Conservation (phyloP, 1,140 invertebrate genomes). For the Anoplolepis gracilipes region DNA sequence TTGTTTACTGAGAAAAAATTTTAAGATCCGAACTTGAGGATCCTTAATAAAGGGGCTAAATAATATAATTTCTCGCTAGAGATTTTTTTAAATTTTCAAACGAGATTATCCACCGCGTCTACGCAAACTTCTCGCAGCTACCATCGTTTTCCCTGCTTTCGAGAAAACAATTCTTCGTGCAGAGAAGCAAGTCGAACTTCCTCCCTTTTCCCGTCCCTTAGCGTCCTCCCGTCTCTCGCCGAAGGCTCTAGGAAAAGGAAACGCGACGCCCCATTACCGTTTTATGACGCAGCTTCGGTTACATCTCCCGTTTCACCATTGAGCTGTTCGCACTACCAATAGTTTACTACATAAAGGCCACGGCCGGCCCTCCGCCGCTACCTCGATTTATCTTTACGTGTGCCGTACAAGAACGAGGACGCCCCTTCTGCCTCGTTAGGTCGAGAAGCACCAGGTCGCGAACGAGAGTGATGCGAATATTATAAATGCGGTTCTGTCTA, state of each 20-base stretch:
- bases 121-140: neutral
- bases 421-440: slow-evolving; percentile 51
- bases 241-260: slow-evolving; percentile 80
- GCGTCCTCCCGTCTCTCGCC: slow-evolving; percentile 58
- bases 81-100: neutral
- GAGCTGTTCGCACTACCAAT: slow-evolving; percentile 84
- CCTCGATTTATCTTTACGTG: slow-evolving; percentile 75
- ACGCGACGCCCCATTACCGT: slow-evolving; percentile 85
- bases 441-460: neutral
- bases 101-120: neutral
- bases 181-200: slow-evolving; percentile 35
- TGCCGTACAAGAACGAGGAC: slow-evolving; percentile 43
- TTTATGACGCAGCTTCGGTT: slow-evolving; percentile 84
- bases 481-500: neutral
- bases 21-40: neutral
- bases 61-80: neutral
- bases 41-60: neutral
- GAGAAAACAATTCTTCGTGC: slow-evolving; percentile 55
- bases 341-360: slow-evolving; percentile 82
- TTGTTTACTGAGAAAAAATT: neutral
- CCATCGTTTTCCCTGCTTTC: neutral
- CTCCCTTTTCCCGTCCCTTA: slow-evolving; percentile 61
- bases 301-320: slow-evolving; percentile 85
- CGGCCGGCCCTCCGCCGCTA: slow-evolving; percentile 65
- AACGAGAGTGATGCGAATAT: neutral